These are phyloP conservation scores for Heterodera carotae DNA, from an alignment of 1,140 invertebrate species.

Conservation along the genomic window DNA sequence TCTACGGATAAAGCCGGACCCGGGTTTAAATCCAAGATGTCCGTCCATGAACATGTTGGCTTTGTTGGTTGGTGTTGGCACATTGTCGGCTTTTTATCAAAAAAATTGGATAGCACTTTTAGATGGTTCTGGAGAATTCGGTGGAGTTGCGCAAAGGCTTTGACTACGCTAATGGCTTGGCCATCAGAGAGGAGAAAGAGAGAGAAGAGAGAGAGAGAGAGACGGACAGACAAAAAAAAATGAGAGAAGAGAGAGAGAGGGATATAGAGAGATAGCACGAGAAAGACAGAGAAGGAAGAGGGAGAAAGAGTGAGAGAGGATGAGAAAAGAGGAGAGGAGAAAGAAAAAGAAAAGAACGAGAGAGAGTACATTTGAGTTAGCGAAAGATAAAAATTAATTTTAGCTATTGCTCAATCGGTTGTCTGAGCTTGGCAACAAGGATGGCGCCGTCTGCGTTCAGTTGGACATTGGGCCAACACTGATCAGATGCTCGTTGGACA, in stretches of 20 bases:
- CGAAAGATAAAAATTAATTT: background rate
- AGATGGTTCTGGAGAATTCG: slow-evolving; percentile 39
- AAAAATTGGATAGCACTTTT: slow-evolving; percentile 11
- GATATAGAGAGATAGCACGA: too few species aligned
- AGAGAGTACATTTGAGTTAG: background rate
- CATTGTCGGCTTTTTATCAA: background rate
- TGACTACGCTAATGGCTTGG: slow-evolving; percentile 47
- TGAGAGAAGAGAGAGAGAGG: too few species aligned
- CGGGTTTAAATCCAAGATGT: too few species aligned
- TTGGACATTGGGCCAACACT: background rate
- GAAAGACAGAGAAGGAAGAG: too few species aligned
- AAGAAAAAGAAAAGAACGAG: too few species aligned
- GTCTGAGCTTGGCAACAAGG: background rate
- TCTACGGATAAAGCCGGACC: too few species aligned
- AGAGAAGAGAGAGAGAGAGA: too few species aligned
- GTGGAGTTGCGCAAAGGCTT: slow-evolving; percentile 38
- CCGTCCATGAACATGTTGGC: background rate
- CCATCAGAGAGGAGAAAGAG: background rate
- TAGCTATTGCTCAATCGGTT: background rate
- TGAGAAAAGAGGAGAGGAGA: too few species aligned
- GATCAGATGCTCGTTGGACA: slow-evolving; percentile 23
- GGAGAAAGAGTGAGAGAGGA: too few species aligned
- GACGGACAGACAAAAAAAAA: too few species aligned
- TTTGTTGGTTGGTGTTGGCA: background rate
- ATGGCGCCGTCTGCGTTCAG: background rate